A percentile compares a stretch with the other conserved stretches of the same genome.
These are phyloP conservation scores for Mastomys coucha DNA, from an alignment of 2,113 vertebrate genomes.

Conservation along the genomic window DNA sequence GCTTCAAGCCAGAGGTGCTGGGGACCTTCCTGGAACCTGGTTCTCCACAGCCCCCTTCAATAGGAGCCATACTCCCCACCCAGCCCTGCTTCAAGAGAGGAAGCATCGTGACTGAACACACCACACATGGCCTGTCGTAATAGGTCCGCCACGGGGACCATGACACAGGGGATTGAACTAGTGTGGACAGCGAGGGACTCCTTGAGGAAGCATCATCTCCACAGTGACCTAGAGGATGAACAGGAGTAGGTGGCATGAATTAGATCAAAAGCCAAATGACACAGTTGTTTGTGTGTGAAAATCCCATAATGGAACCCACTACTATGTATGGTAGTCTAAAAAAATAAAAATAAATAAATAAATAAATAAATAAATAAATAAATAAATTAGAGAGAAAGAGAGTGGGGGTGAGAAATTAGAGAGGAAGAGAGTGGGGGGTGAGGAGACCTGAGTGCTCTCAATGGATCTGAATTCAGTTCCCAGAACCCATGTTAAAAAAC, in stretches of 20 bases:
- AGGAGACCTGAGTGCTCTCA: not conserved
- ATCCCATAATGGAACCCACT: not conserved
- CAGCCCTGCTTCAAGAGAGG: no score
- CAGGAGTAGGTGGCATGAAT: not conserved
- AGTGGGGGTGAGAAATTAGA: not conserved
- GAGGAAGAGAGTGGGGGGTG: not conserved
- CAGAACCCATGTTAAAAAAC: not conserved
- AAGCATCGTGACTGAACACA: not conserved
- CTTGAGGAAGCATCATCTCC: not conserved
- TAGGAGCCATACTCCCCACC: fast-evolving
- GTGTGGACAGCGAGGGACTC: not conserved
- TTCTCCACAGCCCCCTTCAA: not conserved
- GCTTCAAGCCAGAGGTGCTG: no score
- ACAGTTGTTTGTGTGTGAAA: not conserved
- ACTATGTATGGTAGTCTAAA: not conserved
- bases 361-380: not conserved
- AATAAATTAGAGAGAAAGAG: not conserved
- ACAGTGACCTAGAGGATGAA: not conserved
- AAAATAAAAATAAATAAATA: no score
- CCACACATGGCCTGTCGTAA: not conserved
- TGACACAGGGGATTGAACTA: not conserved
- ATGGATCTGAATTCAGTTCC: not conserved
- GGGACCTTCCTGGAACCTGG: not conserved
- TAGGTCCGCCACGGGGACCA: not conserved
- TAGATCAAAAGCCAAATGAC: not conserved